These are phyloP conservation scores for Sebastes trivittatus DNA, from an alignment of 2,797 vertebrate species.

Conservation along the genomic window DNA sequence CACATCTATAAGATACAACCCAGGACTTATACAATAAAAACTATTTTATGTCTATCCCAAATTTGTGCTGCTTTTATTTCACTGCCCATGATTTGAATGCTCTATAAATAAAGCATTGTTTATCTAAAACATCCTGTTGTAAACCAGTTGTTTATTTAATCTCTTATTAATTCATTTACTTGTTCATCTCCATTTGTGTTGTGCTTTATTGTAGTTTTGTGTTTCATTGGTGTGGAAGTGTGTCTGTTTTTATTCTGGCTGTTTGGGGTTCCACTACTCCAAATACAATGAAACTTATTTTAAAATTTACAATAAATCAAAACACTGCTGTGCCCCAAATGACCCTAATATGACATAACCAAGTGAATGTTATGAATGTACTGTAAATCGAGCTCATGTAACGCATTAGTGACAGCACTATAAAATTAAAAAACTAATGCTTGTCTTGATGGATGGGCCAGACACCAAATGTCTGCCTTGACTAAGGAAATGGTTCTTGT, in stretches of 20 bases:
- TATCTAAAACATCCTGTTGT: neutral
- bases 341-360: constrained; percentile 49
- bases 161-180: neutral
- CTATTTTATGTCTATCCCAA: neutral
- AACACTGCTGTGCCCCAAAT: constrained; percentile 9
- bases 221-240: neutral
- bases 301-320: constrained; percentile 4
- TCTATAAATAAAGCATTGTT: neutral
- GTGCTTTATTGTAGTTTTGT: neutral
- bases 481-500: constrained; percentile 85
- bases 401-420: constrained; percentile 74
- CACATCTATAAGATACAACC: neutral
- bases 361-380: constrained; percentile 65
- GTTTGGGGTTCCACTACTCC: neutral
- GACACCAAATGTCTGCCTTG: constrained; percentile 82
- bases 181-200: neutral
- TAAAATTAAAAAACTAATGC: constrained; percentile 84
- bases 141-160: neutral
- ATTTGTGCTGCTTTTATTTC: neutral
- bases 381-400: constrained; percentile 75
- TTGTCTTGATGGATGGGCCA: constrained; percentile 82
- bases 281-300: neutral
- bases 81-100: neutral
- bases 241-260: neutral
- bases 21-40: neutral